A percentile compares a stretch with the other conserved stretches of the same genome.
These are phyloP conservation scores for Pseudomyrmex gracilis DNA, from an alignment of 1,140 invertebrate species.

Conservation along the genomic window DNA sequence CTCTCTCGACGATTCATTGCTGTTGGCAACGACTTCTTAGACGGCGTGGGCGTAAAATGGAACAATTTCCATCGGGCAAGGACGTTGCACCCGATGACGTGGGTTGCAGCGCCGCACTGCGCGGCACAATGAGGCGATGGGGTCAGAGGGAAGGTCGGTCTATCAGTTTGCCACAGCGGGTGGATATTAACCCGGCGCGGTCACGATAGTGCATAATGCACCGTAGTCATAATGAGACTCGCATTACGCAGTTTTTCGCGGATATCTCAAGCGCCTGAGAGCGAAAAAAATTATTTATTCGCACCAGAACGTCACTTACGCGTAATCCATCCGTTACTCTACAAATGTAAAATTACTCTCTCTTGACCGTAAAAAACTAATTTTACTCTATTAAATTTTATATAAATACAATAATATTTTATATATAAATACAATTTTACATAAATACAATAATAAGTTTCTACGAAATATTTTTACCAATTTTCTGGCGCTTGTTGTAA, in stretches of 20 bases:
- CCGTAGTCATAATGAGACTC: conserved; percentile 16
- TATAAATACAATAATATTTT: too few species aligned
- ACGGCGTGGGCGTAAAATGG: conserved; percentile 29
- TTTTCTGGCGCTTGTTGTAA: not conserved
- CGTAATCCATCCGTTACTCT: too few species aligned
- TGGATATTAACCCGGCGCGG: conserved; percentile 43
- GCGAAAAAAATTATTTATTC: not conserved
- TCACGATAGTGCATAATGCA: conserved; percentile 48
- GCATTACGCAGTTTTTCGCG: conserved; percentile 28
- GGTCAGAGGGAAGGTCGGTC: conserved; percentile 32
- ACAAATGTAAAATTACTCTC: too few species aligned
- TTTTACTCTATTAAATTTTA: too few species aligned
- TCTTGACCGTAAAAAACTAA: too few species aligned
- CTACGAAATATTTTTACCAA: not conserved
- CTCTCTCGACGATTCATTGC: not conserved
- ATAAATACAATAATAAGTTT: too few species aligned
- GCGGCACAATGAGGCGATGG: conserved; percentile 43
- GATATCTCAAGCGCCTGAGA: not conserved
- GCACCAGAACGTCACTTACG: not conserved
- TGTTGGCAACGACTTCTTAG: conserved; percentile 17
- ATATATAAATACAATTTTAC: too few species aligned
- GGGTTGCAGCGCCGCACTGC: conserved; percentile 49
- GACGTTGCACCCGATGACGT: conserved; percentile 43
- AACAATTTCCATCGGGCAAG: conserved; percentile 50
- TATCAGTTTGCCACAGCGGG: conserved; percentile 50